Conservation (phyloP, 2,113 vertebrate genomes). For the Alces alces region DNA sequence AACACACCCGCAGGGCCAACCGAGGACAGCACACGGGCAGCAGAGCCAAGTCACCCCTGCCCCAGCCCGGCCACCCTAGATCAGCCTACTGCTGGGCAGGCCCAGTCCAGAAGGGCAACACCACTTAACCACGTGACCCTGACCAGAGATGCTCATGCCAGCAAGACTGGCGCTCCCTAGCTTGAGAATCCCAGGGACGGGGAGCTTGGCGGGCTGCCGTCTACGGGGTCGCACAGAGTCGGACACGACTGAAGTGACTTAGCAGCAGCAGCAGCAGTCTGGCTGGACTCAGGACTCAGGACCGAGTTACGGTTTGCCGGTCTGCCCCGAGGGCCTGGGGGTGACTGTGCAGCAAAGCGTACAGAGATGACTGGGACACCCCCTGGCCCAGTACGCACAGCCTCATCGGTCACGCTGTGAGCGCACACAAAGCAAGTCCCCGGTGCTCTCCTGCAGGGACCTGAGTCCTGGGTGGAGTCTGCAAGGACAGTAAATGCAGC, state of each 20-base stretch:
- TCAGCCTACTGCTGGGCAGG: not conserved
- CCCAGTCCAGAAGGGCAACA: not conserved
- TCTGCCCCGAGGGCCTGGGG: not conserved
- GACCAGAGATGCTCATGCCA: fast-evolving
- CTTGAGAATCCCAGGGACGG: too few species aligned
- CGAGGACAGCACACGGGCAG: fast-evolving
- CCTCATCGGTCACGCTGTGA: fast-evolving
- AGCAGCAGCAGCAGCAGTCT: too few species aligned
- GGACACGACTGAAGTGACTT: too few species aligned
- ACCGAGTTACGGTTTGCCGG: fast-evolving
- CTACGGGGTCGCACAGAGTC: too few species aligned
- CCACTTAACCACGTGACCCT: fast-evolving
- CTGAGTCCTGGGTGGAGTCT: not conserved
- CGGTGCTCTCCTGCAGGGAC: too few species aligned
- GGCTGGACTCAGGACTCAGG: not conserved
- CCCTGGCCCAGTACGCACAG: fast-evolving
- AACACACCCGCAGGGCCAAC: fast-evolving
- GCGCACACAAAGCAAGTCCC: too few species aligned
- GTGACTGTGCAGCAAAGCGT: fast-evolving
- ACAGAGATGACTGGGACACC: not conserved
- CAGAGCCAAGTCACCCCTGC: not conserved
- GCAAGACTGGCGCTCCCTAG: not conserved
- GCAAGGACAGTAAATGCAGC: not conserved
- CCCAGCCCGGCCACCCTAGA: too few species aligned
- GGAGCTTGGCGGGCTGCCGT: too few species aligned